Base-by-base conservation (phyloP, 2,113 vertebrate species). In the Callipepla californica region DNA sequence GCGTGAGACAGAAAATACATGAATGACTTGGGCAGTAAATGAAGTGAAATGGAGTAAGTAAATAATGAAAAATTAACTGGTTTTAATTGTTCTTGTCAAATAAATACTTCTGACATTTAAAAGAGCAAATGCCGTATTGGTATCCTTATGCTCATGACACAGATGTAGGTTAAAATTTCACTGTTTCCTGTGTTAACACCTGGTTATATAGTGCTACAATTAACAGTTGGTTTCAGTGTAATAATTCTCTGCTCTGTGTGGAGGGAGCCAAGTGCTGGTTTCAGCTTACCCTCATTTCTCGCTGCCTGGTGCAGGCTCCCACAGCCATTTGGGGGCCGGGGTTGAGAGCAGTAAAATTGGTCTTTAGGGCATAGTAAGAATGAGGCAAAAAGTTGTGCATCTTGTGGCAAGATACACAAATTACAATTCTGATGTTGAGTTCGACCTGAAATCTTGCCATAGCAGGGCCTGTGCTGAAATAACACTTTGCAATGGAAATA, bases 251-350 rank as follows among this genome's bases (percentile, higher is more conserved):
- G 47, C 87, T 90, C 85, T 77, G 30, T 55, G 65, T 61, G 47
- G 88, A 83, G 92, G 86, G 76, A 83, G 61, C 59, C 80, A 78
- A 83, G 80, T 63, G 47, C 80, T 88, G 80, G 47, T 94, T 94
- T 94, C 22, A 1, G 0, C 36, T 92, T 94, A 88, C 69, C 36
- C 45, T 3, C 85, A 25, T 83, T 88, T 88, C 61, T 75, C 86
- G n/a, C 23, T 80, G 77, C 65, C 68, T 86, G 73, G 53, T 77
- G 38, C 57, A 72, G 75, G 47, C 67, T 90, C 44, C 53, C 69
- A 30, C 0, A 2, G n/a, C 53, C 30, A 4, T 81, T 34, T 92
- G 3, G 53, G 44, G 38, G 4, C 57, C 13, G 47, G 57, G n/a
- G 7, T 63, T 86, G 85, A 58, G 77, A 80, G 42, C 34, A 70